Evolutionary conservation across 35 echinoderm and acorn worm species (phyloP).

Genomic region (Heliocidaris erythrogramma): DNA sequence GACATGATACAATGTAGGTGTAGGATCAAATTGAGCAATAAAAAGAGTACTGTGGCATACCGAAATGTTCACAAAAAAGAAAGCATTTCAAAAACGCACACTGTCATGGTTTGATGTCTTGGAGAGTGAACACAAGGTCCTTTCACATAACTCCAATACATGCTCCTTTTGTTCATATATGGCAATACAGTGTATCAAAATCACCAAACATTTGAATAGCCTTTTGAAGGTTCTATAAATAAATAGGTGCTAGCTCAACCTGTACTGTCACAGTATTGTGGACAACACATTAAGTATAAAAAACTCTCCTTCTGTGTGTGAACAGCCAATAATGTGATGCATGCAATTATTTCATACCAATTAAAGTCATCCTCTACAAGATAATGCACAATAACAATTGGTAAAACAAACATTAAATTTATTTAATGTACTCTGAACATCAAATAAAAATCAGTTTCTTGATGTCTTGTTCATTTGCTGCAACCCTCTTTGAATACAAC

Average conservation of each 20-base stretch:
- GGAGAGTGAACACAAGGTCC: not conserved
- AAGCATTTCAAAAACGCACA: not conserved
- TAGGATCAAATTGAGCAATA: not conserved
- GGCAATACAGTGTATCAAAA: not conserved
- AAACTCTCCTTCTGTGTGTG: not conserved
- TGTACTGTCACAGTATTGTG: too few relatives aligned
- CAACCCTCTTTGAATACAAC: conserved; percentile 32
- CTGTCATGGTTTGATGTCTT: too few relatives aligned
- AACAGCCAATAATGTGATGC: not conserved
- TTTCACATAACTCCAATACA: not conserved
- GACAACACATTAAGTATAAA: not conserved
- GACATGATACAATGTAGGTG: not conserved
- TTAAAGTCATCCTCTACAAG: not conserved
- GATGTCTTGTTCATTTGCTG: not conserved
- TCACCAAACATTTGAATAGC: not conserved
- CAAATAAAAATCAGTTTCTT: not conserved
- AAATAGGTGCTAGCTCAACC: not conserved
- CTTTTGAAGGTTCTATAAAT: not conserved
- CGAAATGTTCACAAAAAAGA: not conserved
- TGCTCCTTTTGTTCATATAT: not conserved
- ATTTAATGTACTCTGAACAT: not conserved
- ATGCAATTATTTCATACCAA: not conserved
- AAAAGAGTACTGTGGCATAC: not conserved
- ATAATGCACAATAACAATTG: not conserved
- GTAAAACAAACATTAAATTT: not conserved